Evolutionary conservation across 2,888 invertebrate species (phyloP).

Genomic region (Lottia gigantea): DNA sequence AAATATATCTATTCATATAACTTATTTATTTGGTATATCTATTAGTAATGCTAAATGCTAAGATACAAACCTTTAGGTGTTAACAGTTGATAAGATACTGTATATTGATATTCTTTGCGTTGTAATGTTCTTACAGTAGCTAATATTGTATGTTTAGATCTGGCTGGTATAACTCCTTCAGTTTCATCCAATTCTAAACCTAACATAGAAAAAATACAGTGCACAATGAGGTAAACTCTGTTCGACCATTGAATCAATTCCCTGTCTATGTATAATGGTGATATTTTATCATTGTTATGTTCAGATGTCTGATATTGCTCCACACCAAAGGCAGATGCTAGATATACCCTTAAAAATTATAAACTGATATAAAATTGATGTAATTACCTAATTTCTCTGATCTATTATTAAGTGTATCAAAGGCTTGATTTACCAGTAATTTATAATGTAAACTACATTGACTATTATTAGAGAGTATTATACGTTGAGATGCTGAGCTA

Average conservation of each 20-base stretch:
- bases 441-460: constrained; percentile 62
- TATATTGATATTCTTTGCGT: constrained; percentile 62
- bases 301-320: too few species aligned
- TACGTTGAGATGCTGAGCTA: constrained; percentile 49
- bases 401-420: constrained; percentile 50
- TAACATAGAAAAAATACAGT: constrained; percentile 27
- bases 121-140: constrained; percentile 56
- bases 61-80: constrained; percentile 52
- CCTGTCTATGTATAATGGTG: too few species aligned
- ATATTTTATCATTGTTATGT: too few species aligned
- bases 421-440: constrained; percentile 56
- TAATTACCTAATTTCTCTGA: constrained; percentile 47
- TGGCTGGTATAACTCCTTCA: constrained; percentile 58
- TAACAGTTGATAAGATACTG: constrained; percentile 61
- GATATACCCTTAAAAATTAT: background rate
- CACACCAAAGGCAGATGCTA: background rate
- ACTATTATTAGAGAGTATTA: constrained; percentile 62
- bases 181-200: constrained; percentile 54
- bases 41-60: background rate
- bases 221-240: background rate
- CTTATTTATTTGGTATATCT: too few species aligned
- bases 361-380: background rate
- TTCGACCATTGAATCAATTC: background rate
- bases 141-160: constrained; percentile 56
- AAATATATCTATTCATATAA: too few species aligned